Evolutionary conservation across 2,888 invertebrate genomes (phyloP).

Genomic region (Apodemia hepburni): DNA sequence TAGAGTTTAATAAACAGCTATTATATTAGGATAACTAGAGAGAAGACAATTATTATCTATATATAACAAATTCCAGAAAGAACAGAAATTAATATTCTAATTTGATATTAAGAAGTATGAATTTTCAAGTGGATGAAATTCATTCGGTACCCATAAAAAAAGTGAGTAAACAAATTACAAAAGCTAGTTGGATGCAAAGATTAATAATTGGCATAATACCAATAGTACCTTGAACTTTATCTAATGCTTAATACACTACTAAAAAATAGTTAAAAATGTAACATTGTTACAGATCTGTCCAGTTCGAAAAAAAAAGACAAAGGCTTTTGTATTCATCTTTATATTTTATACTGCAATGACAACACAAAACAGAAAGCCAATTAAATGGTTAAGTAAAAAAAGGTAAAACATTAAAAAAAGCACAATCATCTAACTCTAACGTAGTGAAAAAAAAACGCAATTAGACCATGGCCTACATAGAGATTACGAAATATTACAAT

Average conservation of each 20-base stretch:
- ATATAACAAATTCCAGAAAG: too few relatives aligned
- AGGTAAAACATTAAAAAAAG: slow-evolving; percentile 2
- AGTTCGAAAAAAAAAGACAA: not conserved
- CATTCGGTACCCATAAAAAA: not conserved
- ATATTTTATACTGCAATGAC: not conserved
- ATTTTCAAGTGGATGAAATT: not conserved
- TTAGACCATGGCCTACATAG: slow-evolving; percentile 72
- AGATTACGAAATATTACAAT: slow-evolving; percentile 74
- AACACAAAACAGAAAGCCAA: not conserved
- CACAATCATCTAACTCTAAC: slow-evolving; percentile 29
- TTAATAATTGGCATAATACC: slow-evolving; percentile 43
- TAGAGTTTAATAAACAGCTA: too few relatives aligned
- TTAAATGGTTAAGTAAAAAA: slow-evolving; percentile 20
- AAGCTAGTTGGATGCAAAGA: slow-evolving; percentile 21
- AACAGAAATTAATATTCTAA: too few relatives aligned
- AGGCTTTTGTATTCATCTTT: not conserved
- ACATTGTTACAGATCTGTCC: too few relatives aligned
- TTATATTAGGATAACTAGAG: too few relatives aligned
- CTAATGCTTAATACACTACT: not conserved
- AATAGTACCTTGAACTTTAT: slow-evolving; percentile 41
- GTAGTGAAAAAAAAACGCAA: slow-evolving; percentile 63
- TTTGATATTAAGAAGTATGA: too few relatives aligned
- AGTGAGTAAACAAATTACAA: too few relatives aligned
- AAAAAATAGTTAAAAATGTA: too few relatives aligned
- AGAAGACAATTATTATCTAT: too few relatives aligned